Evolutionary conservation across 2,797 vertebrate genomes (phyloP).

Genomic region (Gallinago solitaria): DNA sequence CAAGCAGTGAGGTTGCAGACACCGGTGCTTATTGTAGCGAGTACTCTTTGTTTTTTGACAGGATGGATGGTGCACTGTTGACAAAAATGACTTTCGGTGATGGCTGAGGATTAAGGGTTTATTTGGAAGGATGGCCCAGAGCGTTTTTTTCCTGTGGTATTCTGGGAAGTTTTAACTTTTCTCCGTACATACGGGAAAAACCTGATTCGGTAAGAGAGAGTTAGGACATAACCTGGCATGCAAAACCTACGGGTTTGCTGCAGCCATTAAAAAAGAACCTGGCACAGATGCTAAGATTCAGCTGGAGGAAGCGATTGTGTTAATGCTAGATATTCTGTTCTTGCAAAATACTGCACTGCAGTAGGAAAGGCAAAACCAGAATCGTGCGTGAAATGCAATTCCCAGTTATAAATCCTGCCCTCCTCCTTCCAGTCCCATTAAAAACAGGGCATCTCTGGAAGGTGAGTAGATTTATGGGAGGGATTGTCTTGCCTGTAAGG

Average conservation of each 20-base stretch:
- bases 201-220: neutral
- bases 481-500: neutral
- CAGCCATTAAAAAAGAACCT: neutral
- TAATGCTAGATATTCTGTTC: neutral
- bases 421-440: neutral
- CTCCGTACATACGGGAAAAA: constrained; percentile 1
- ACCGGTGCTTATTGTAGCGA: neutral
- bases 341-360: neutral
- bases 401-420: neutral
- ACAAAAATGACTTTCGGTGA: neutral
- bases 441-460: neutral
- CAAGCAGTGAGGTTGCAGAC: neutral
- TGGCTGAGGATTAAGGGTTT: constrained; percentile 35
- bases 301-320: neutral
- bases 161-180: constrained; percentile 18
- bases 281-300: neutral
- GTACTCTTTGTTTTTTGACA: neutral
- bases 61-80: neutral
- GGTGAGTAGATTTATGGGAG: neutral
- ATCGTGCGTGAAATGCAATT: neutral
- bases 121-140: constrained; percentile 33
- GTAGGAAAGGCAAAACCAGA: neutral
- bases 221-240: neutral
- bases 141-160: neutral
- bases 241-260: neutral